Evolutionary conservation across 2,888 invertebrate species (phyloP).

Genomic region (Mythimna ferrago): DNA sequence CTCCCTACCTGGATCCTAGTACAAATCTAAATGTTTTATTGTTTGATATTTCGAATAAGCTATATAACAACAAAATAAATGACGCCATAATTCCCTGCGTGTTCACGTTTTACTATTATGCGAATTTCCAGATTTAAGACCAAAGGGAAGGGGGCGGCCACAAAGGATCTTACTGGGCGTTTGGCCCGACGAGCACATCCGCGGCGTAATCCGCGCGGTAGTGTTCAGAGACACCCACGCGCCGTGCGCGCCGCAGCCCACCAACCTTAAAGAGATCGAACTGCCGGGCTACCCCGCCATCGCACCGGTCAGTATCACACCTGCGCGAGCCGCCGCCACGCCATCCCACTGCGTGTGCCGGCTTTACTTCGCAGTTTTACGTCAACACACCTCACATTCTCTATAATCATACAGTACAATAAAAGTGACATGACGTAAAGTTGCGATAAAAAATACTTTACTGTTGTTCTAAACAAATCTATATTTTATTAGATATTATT

Average conservation of each 20-base stretch:
- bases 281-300: slow-evolving; percentile 85
- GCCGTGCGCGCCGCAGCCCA: slow-evolving; percentile 92
- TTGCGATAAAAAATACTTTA: slow-evolving; percentile 29
- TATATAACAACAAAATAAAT: slow-evolving; percentile 39
- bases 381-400: slow-evolving; percentile 11
- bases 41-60: slow-evolving; percentile 42
- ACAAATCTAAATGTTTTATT: slow-evolving; percentile 14
- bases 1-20: slow-evolving; percentile 3
- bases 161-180: slow-evolving; percentile 97
- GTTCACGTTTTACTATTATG: slow-evolving; percentile 89
- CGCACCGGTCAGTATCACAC: slow-evolving; percentile 85
- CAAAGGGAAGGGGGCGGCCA: slow-evolving; percentile 97
- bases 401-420: not conserved
- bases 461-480: slow-evolving; percentile 15
- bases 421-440: slow-evolving; percentile 26
- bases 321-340: slow-evolving; percentile 32
- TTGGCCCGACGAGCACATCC: slow-evolving; percentile 98
- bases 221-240: slow-evolving; percentile 96
- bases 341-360: slow-evolving; percentile 14
- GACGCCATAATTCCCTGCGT: slow-evolving; percentile 70
- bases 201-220: slow-evolving; percentile 97
- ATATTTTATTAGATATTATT: slow-evolving; percentile 8
- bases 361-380: slow-evolving; percentile 39
- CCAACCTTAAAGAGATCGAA: slow-evolving; percentile 94
- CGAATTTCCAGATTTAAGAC: slow-evolving; percentile 94